Evolutionary conservation across 2,113 vertebrate species (phyloP).

Genomic region (Sylvia atricapilla): DNA sequence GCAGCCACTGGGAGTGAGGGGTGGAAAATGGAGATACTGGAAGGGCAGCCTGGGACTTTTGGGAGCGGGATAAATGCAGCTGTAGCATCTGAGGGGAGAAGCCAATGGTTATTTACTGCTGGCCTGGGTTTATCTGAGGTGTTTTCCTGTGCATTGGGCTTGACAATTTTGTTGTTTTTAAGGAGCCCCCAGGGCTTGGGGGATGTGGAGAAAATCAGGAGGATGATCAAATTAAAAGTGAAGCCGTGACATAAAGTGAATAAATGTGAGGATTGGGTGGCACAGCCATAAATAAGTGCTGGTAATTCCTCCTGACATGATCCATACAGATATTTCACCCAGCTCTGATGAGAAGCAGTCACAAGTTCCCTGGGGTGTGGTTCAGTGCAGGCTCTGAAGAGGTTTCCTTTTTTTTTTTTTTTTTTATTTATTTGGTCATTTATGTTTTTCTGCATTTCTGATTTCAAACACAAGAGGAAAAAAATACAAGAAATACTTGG

Average conservation of each 20-base stretch:
- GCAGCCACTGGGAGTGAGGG: background rate
- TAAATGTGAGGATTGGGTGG: background rate
- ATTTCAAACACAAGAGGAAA: background rate
- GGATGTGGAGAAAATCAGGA: background rate
- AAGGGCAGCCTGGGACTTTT: background rate
- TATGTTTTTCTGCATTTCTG: background rate
- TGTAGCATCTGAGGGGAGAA: background rate
- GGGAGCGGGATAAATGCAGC: background rate
- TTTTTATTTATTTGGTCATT: background rate
- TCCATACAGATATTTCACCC: background rate
- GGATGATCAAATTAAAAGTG: background rate
- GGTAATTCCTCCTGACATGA: background rate
- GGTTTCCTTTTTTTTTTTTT: background rate
- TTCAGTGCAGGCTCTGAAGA: background rate
- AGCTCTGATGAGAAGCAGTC: background rate
- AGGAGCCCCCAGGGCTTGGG: background rate
- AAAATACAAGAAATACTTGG: rapidly evolving
- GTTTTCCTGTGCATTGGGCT: background rate
- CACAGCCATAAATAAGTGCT: background rate
- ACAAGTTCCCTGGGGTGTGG: background rate
- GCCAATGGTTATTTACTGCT: background rate
- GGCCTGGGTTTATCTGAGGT: background rate
- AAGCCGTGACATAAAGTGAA: background rate
- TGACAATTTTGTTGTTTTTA: background rate
- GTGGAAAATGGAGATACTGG: background rate